Conservation (phyloP, 2,797 vertebrate species). For the Enteromius mattozi region DNA sequence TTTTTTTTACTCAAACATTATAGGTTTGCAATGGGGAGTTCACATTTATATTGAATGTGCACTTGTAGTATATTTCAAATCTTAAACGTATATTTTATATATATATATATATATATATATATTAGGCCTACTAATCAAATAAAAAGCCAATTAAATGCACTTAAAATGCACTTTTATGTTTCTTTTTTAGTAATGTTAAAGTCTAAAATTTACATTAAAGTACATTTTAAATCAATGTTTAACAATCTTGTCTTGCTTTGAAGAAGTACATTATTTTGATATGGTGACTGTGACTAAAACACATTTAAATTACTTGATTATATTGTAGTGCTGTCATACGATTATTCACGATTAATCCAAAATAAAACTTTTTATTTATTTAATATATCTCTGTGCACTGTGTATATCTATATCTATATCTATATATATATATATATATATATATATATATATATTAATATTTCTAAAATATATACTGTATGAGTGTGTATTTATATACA, state of each 20-base stretch:
- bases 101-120: background rate
- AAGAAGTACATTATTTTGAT: background rate
- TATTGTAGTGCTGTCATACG: too few species aligned
- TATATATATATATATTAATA: too few species aligned
- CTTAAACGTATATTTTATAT: background rate
- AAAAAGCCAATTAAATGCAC: background rate
- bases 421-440: too few species aligned
- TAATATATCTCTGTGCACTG: too few species aligned
- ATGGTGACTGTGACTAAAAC: background rate
- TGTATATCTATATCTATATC: too few species aligned
- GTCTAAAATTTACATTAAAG: background rate
- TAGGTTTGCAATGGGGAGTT: background rate
- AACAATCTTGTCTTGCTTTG: too few species aligned
- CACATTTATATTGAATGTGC: background rate
- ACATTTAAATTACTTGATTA: too few species aligned
- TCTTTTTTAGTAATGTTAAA: background rate
- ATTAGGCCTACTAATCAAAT: background rate
- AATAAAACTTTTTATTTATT: too few species aligned
- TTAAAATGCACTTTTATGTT: background rate
- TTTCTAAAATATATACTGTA: too few species aligned
- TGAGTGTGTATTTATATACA: too few species aligned
- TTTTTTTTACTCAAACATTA: background rate
- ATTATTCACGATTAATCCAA: too few species aligned
- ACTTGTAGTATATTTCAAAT: constrained; percentile 6
- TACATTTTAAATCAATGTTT: background rate